Conservation (phyloP, 1,140 invertebrate species). For the Matsumurasca onukii region DNA sequence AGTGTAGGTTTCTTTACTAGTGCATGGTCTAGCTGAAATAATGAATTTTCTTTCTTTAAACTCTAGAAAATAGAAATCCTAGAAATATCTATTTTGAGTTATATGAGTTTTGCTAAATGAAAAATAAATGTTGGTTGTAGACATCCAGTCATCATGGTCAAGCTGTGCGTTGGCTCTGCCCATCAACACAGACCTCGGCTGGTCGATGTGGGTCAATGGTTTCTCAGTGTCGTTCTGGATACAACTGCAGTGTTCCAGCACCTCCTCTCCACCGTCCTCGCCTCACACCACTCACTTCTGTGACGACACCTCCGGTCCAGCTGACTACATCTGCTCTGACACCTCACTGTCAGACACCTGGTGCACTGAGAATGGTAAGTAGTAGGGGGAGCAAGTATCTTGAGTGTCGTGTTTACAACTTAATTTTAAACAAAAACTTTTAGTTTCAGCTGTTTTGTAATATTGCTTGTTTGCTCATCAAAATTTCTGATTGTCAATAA, state of each 20-base stretch:
- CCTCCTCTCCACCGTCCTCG: background rate
- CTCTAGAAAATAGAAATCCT: too few relatives aligned
- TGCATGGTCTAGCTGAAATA: too few relatives aligned
- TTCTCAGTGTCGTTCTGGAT: conserved; percentile 59
- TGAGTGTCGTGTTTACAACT: too few relatives aligned
- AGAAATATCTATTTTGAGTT: too few relatives aligned
- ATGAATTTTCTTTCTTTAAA: too few relatives aligned
- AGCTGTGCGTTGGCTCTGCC: conserved; percentile 52
- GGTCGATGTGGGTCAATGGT: conserved; percentile 62
- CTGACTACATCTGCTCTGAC: background rate
- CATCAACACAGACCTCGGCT: conserved; percentile 53
- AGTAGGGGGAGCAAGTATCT: too few relatives aligned
- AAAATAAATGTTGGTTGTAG: conserved; percentile 29
- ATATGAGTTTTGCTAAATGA: too few relatives aligned
- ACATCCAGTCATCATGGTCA: conserved; percentile 52
- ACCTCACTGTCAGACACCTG: conserved; percentile 6
- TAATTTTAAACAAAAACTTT: too few relatives aligned
- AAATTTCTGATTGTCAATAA: too few relatives aligned
- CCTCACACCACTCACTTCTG: background rate
- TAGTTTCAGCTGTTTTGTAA: too few relatives aligned
- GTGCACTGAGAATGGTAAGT: conserved; percentile 2
- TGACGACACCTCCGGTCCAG: background rate
- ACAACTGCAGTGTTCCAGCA: conserved; percentile 42
- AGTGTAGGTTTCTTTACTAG: too few relatives aligned
- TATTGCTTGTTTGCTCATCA: too few relatives aligned